These are phyloP conservation scores for Andrena cerasifolii DNA, from an alignment of 1,140 invertebrate species.

Conservation along the genomic window DNA sequence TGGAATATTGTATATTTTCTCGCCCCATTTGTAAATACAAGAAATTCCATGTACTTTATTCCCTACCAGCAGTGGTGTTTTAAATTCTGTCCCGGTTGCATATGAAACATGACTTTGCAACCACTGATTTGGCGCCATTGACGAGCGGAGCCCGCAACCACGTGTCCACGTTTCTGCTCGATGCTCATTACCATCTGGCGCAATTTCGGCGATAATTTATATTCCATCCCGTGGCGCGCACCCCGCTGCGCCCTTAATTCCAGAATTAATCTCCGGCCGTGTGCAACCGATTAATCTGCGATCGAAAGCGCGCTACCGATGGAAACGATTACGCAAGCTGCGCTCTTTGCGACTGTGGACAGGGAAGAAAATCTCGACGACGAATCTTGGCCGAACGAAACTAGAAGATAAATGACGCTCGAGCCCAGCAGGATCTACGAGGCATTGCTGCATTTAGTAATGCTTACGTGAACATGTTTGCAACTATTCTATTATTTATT, in stretches of 20 bases:
- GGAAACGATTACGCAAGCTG: slow-evolving; percentile 49
- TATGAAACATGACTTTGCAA: slow-evolving; percentile 31
- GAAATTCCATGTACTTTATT: background rate
- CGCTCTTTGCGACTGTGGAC: slow-evolving; percentile 35
- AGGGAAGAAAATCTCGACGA: background rate
- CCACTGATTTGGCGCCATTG: slow-evolving; percentile 19
- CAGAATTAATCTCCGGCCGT: slow-evolving; percentile 69
- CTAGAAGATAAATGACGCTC: no score
- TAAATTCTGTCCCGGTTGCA: background rate
- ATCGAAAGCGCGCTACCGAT: slow-evolving; percentile 63
- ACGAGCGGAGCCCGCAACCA: slow-evolving; percentile 21
- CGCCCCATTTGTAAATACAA: background rate
- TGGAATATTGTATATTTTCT: no score
- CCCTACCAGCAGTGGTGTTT: background rate
- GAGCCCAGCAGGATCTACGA: no score
- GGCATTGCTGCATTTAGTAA: no score
- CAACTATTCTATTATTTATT: no score
- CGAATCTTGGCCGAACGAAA: background rate
- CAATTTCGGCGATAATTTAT: slow-evolving; percentile 74
- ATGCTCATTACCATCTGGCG: slow-evolving; percentile 63
- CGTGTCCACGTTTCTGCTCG: slow-evolving; percentile 32
- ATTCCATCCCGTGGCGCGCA: slow-evolving; percentile 47
- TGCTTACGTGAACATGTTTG: no score
- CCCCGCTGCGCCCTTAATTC: slow-evolving; percentile 71
- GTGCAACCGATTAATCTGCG: slow-evolving; percentile 55